Conservation (phyloP, 2,797 vertebrate species). For the Sebastes matsubarae region DNA sequence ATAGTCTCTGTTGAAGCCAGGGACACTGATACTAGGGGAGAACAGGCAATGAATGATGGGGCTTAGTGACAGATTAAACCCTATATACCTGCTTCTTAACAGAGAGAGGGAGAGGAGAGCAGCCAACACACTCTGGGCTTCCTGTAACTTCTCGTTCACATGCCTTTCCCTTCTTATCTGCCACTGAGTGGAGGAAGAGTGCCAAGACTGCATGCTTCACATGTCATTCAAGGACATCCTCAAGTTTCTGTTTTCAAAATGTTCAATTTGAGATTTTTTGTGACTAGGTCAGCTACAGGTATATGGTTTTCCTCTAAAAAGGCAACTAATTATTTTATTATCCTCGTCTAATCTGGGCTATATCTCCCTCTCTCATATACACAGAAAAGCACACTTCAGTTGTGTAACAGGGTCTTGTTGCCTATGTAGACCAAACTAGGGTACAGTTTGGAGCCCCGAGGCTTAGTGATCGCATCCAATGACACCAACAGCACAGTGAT, state of each 20-base stretch:
- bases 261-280: not conserved
- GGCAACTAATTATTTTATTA: not conserved
- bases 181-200: not conserved
- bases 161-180: conserved; percentile 32
- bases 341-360: not conserved
- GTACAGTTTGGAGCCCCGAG: conserved; percentile 16
- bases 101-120: conserved; percentile 1
- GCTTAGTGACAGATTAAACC: conserved; percentile 73
- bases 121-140: conserved; percentile 20
- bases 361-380: not conserved
- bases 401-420: conserved; percentile 25
- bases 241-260: not conserved
- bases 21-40: conserved; percentile 46
- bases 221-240: conserved; percentile 30
- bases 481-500: conserved; percentile 7
- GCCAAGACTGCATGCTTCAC: conserved; percentile 16
- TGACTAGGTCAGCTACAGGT: not conserved
- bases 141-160: conserved; percentile 14
- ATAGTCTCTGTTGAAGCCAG: conserved; percentile 40
- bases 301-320: not conserved
- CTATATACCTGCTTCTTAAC: conserved; percentile 37
- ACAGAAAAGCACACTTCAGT: not conserved
- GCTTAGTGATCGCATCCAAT: conserved; percentile 28
- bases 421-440: conserved; percentile 30
- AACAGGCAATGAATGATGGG: conserved; percentile 67